These are phyloP conservation scores for Chelonoidis abingdonii DNA, from an alignment of 2,113 vertebrate species.

Conservation along the genomic window DNA sequence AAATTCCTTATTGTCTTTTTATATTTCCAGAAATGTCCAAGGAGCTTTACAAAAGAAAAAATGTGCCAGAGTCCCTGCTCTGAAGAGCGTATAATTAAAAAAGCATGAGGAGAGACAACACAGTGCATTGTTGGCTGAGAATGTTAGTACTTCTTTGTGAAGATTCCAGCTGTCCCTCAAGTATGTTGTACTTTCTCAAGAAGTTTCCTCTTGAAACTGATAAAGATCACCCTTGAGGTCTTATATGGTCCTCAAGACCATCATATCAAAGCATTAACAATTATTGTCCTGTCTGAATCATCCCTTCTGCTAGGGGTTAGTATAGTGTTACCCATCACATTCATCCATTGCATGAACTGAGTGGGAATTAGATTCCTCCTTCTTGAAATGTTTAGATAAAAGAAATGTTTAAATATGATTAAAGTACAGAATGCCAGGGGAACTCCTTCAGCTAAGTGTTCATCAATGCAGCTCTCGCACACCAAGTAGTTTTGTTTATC, in stretches of 20 bases:
- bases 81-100: not conserved
- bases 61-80: not conserved
- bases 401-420: not conserved
- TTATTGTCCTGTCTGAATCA: rapidly evolving
- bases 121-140: not conserved
- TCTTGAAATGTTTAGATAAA: not conserved
- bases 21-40: not conserved
- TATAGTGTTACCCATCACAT: not conserved
- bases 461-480: not conserved
- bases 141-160: not conserved
- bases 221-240: not conserved
- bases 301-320: not conserved
- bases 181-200: not conserved
- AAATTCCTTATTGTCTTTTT: not conserved
- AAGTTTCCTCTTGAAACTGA: not conserved
- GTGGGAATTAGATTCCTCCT: not conserved
- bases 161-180: not conserved
- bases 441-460: not conserved
- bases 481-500: not conserved
- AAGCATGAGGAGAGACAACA: not conserved
- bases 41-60: not conserved
- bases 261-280: not conserved
- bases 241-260: not conserved
- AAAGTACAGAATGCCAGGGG: not conserved
- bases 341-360: not conserved